phyloP scores from a whole-genome alignment of 1,140 invertebrate species.

The Drosophila albomicans region DNA sequence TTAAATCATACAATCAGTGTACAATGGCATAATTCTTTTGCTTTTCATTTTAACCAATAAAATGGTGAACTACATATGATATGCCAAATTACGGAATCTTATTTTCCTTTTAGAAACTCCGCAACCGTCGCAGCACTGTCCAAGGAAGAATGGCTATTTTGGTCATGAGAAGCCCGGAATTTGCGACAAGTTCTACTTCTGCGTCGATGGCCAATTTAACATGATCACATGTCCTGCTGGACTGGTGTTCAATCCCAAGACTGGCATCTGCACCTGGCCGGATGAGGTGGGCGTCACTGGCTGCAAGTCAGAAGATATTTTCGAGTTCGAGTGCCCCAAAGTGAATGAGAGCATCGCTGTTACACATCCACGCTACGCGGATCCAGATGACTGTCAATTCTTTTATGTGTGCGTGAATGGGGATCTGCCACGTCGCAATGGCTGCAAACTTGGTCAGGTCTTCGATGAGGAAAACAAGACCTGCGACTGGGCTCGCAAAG shows the following conservation, averaged over 20 bases:
- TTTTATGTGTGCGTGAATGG: constrained; percentile 97
- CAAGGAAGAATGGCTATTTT: constrained; percentile 94
- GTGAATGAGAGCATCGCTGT: constrained; percentile 89
- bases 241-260: constrained; percentile 94
- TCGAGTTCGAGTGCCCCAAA: constrained; percentile 93
- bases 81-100: not conserved
- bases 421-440: constrained; percentile 91
- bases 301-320: constrained; percentile 93
- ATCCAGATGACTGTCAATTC: constrained; percentile 95
- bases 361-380: constrained; percentile 93
- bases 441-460: constrained; percentile 95
- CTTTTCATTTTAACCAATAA: not conserved
- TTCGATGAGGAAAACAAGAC: constrained; percentile 93
- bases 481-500: constrained; percentile 95
- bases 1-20: too few relatives aligned
- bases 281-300: constrained; percentile 95
- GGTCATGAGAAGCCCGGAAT: constrained; percentile 91
- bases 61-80: not conserved
- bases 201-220: constrained; percentile 95
- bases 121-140: constrained; percentile 90
- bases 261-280: constrained; percentile 96
- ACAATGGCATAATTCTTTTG: not conserved
- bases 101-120: constrained; percentile 88
- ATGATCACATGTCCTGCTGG: constrained; percentile 95
- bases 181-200: constrained; percentile 96